These are phyloP conservation scores for Temnothorax ravouxi DNA, from an alignment of 2,888 invertebrate species.

Conservation along the genomic window DNA sequence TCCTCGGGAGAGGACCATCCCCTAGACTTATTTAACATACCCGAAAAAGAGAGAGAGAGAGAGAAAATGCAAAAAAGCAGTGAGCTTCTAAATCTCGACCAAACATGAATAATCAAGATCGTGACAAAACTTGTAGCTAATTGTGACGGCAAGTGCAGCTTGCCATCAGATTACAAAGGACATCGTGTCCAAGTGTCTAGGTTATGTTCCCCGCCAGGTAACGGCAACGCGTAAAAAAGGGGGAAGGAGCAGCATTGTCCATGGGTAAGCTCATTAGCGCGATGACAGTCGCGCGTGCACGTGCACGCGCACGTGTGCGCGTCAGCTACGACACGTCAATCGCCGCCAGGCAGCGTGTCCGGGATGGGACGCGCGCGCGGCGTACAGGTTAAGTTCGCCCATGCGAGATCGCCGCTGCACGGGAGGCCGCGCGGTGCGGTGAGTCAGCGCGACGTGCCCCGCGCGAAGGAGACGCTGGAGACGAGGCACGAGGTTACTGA, in stretches of 20 bases:
- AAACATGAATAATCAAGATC: neutral
- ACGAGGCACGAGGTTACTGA: slow-evolving; percentile 33
- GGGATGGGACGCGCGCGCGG: slow-evolving; percentile 9
- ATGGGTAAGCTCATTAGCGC: neutral
- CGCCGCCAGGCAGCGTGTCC: neutral
- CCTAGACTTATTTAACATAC: neutral
- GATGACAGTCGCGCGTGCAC: neutral
- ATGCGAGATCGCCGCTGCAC: slow-evolving; percentile 55
- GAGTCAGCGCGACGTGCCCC: slow-evolving; percentile 54
- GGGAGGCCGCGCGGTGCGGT: slow-evolving; percentile 34
- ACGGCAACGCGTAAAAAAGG: neutral
- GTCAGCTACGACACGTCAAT: neutral
- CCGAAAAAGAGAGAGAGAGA: neutral
- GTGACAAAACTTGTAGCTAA: neutral
- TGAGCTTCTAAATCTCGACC: neutral
- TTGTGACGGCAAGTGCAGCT: neutral
- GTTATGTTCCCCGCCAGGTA: slow-evolving; percentile 17
- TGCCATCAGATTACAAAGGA: neutral
- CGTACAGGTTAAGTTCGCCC: slow-evolving; percentile 68
- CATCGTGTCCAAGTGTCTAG: neutral
- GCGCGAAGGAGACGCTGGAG: slow-evolving; percentile 34
- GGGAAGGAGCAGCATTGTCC: neutral
- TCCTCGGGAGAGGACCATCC: neutral
- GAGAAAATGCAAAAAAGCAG: neutral
- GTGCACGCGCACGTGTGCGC: neutral